These are phyloP conservation scores for Poecilia latipinna DNA, from an alignment of 2,113 vertebrate species.

Conservation along the genomic window DNA sequence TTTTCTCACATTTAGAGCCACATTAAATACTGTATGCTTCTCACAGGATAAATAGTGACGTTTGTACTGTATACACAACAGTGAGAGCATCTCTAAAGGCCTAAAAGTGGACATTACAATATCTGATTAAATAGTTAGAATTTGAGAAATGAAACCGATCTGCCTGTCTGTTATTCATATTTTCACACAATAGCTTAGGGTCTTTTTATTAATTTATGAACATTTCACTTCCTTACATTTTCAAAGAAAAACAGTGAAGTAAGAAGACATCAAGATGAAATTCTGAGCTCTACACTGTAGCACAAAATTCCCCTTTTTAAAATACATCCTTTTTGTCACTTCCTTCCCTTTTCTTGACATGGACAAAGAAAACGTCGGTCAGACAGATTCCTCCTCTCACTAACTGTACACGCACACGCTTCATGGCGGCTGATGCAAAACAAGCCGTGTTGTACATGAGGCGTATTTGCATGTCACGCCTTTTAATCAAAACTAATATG, in stretches of 20 bases:
- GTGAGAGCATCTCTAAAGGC: too few relatives aligned
- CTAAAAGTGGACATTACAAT: not conserved
- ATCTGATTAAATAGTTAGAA: not conserved
- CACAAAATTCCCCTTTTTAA: not conserved
- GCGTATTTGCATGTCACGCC: slow-evolving; percentile 11
- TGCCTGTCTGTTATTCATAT: not conserved
- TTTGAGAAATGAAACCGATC: not conserved
- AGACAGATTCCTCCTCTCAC: not conserved
- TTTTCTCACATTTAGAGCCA: too few relatives aligned
- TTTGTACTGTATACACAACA: too few relatives aligned
- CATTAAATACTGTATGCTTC: too few relatives aligned
- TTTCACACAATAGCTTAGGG: not conserved
- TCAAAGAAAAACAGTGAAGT: not conserved
- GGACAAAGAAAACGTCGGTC: not conserved
- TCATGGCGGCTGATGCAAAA: not conserved
- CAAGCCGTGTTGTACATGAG: not conserved
- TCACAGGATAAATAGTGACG: too few relatives aligned
- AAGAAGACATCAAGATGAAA: not conserved
- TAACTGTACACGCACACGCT: not conserved
- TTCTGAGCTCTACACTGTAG: not conserved
- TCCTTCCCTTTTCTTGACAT: slow-evolving; percentile 14
- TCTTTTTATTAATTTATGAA: not conserved
- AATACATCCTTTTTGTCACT: not conserved
- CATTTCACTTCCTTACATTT: not conserved
- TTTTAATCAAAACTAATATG: not conserved